Conservation (phyloP, 1,140 invertebrate species). For the Orchestia grillus region DNA sequence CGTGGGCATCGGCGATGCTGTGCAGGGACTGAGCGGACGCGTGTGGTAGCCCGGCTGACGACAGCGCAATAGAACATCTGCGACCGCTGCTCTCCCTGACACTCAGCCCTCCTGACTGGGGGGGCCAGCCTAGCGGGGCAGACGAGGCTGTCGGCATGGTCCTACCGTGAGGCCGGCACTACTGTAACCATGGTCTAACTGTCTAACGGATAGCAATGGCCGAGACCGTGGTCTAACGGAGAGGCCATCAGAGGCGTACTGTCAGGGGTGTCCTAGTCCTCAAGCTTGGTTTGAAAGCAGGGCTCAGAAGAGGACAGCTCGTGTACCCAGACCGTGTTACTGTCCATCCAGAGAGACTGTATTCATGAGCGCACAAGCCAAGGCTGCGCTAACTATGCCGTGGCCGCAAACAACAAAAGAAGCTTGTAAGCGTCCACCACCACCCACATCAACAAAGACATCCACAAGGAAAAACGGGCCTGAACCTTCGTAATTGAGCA, state of each 20-base stretch:
- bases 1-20: conserved; percentile 84
- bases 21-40: conserved; percentile 91
- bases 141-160: background rate
- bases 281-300: background rate
- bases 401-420: background rate
- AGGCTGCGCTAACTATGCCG: background rate
- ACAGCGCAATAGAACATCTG: conserved; percentile 89
- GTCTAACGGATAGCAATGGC: no score
- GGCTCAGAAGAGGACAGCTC: background rate
- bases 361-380: background rate
- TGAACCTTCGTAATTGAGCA: background rate
- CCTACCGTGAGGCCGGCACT: background rate
- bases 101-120: conserved; percentile 70
- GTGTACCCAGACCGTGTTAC: background rate
- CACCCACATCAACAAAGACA: background rate
- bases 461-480: background rate
- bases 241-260: background rate
- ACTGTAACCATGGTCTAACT: background rate
- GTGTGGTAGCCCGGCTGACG: conserved; percentile 71
- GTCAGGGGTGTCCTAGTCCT: background rate
- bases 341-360: background rate
- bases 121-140: conserved; percentile 31
- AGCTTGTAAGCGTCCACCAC: background rate
- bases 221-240: no score
- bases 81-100: conserved; percentile 76